Base-by-base conservation (phyloP, 1,140 invertebrate species). In the Scaptodrosophila lebanonensis region DNA sequence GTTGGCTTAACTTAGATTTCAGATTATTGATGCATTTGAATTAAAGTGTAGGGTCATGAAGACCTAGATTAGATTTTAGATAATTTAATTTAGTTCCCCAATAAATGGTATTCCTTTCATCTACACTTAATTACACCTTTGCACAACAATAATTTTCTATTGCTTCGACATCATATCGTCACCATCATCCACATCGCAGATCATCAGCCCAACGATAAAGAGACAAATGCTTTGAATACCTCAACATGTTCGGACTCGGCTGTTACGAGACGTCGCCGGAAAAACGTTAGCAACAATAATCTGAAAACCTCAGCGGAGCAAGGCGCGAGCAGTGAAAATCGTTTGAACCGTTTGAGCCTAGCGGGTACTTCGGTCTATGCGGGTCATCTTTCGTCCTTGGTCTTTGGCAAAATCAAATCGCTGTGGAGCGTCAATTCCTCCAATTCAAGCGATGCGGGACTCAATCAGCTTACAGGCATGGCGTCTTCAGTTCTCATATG, bases 381-480 rank as follows among this genome's bases (percentile, higher is more conserved):
- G 43, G 89, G 90, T 16, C 89, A 92, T 64, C 93, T 93, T 91
- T 92, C 92, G 16, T 93, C 92, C 40, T 87, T 93, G 60, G 93
- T 95, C 48, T 91, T 95, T 71, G 93, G 93, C 73, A 95, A 95
- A 90, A 95, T 95, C 85, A 93, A 93, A 82, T 95, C 94, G 7
- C 88, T 95, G 47, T 95, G 94, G 94, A 93, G 90, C 63, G 90
- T 90, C 62, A 93, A 93, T 61, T 90, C 91, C 13, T 90, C 91
- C 8, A 91, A 90, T 36, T 91, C 91, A 40, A 88, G 91, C 29
- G 91, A 90, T 85, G 86, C 89, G 51, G 93, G 93, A 68, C 89
- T 95, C 66, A 95, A 95, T 89, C 93, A 94, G 87, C 89, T 95
- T 54, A 90, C 90, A 87, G 85, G 85, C 84, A 87, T 48, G 83